Evolutionary conservation across 2,113 vertebrate species (phyloP).

Genomic region (Smithornis capensis): DNA sequence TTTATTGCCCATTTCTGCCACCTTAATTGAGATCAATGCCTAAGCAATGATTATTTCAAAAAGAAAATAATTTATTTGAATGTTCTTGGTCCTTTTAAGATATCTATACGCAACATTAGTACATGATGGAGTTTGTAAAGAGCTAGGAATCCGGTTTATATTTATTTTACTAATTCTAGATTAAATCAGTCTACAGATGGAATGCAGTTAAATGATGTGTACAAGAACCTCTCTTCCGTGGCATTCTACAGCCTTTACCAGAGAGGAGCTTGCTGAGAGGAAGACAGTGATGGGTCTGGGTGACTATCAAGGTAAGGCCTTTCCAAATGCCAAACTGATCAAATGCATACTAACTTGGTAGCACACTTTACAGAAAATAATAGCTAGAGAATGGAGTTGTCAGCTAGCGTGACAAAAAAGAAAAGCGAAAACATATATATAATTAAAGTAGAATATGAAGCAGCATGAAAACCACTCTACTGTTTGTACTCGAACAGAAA

Average conservation of each 20-base stretch:
- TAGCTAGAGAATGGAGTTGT: not conserved
- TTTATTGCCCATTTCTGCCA: not conserved
- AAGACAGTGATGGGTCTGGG: not conserved
- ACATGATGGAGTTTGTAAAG: not conserved
- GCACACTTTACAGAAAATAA: not conserved
- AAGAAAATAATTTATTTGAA: not conserved
- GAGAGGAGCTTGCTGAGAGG: not conserved
- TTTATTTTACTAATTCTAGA: not conserved
- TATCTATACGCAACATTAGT: not conserved
- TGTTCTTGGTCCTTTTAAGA: not conserved
- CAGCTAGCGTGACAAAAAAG: not conserved
- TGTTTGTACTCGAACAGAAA: not conserved
- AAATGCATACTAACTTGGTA: not conserved
- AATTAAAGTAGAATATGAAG: not conserved
- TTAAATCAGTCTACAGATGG: not conserved
- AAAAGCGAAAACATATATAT: not conserved
- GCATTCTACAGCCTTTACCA: not conserved
- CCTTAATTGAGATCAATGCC: not conserved
- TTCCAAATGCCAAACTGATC: not conserved
- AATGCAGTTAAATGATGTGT: not conserved
- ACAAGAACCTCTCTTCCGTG: not conserved
- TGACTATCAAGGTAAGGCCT: not conserved
- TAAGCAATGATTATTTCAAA: not conserved
- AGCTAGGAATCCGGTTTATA: not conserved
- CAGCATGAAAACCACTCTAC: not conserved